Conservation (phyloP, 2,113 vertebrate species). For the Zosterops borbonicus region DNA sequence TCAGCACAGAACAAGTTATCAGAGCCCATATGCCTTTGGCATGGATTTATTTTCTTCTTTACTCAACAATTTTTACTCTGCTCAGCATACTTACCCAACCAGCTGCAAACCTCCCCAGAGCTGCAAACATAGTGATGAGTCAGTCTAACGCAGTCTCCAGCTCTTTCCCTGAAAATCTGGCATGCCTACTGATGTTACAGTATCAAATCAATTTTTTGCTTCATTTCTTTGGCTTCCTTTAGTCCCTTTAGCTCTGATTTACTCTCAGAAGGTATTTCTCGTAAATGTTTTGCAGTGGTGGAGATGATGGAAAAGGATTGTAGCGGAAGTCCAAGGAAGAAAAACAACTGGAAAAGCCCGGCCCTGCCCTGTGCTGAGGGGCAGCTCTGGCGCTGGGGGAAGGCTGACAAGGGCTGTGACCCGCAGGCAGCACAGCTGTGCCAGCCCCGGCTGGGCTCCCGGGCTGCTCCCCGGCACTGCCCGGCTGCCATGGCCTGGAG, state of each 20-base stretch:
- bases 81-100: background rate
- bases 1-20: slow-evolving; percentile 35
- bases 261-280: background rate
- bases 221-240: background rate
- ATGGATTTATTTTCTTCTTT: slow-evolving; percentile 24
- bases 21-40: slow-evolving; percentile 10
- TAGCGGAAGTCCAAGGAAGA: background rate
- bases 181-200: background rate
- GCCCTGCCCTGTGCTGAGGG: background rate
- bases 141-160: background rate
- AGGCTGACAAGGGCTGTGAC: background rate
- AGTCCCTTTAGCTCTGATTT: background rate
- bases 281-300: background rate
- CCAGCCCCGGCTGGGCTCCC: fast-evolving
- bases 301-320: background rate
- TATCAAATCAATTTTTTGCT: background rate
- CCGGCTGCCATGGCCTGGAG: fast-evolving
- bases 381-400: background rate
- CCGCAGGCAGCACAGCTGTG: background rate
- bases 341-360: background rate
- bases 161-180: background rate
- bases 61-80: background rate
- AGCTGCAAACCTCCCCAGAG: slow-evolving; percentile 37
- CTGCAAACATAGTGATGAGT: slow-evolving; percentile 11
- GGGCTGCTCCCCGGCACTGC: background rate